Conservation (phyloP, 2,113 vertebrate genomes). For the Picathartes gymnocephalus region DNA sequence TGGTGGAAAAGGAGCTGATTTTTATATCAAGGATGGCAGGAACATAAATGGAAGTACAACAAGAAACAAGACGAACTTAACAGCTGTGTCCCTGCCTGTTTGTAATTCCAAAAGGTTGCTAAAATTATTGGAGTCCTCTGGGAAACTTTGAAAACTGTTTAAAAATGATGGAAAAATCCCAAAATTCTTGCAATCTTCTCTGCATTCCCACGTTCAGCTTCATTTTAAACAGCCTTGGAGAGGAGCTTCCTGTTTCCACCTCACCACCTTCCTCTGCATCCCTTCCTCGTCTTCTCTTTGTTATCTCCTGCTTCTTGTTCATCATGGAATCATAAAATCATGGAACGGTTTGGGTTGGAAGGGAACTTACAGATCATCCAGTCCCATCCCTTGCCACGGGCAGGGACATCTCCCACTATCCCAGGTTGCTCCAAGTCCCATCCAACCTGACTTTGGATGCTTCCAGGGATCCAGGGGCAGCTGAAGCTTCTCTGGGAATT, state of each 20-base stretch:
- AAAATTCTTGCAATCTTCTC: neutral
- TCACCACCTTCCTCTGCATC: neutral
- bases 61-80: neutral
- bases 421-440: fast-evolving
- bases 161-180: fast-evolving
- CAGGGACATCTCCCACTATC: neutral
- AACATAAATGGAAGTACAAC: neutral
- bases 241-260: neutral
- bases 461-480: neutral
- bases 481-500: too few relatives aligned
- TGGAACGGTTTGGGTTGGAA: neutral
- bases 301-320: neutral
- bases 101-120: neutral
- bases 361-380: neutral
- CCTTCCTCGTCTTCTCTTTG: neutral
- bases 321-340: neutral
- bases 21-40: neutral
- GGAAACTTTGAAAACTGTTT: neutral
- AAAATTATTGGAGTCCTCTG: neutral
- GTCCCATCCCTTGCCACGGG: neutral
- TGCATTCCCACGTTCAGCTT: neutral
- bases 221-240: neutral
- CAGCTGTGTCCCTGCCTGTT: neutral
- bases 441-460: fast-evolving
- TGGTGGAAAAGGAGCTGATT: neutral